Conservation (phyloP, 2,888 invertebrate genomes). For the Plebejus melissa region DNA sequence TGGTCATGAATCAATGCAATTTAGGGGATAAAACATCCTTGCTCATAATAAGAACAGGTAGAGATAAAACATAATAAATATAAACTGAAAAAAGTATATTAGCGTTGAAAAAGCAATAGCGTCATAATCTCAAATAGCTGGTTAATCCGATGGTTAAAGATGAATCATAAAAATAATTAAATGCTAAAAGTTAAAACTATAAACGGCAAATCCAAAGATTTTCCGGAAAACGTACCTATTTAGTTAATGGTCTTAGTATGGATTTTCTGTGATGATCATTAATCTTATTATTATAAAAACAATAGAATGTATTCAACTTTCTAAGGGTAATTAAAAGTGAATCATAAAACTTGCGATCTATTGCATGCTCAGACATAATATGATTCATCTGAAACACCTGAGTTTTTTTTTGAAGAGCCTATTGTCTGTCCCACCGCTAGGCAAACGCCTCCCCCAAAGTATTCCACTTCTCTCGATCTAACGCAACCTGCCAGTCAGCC, state of each 20-base stretch:
- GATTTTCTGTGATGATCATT: not conserved
- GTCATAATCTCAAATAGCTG: no score
- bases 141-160: not conserved
- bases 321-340: not conserved
- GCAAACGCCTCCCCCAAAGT: no score
- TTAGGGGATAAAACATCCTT: no score
- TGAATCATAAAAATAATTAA: not conserved
- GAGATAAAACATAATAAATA: no score
- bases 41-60: no score
- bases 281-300: not conserved
- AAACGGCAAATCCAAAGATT: not conserved
- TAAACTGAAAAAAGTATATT: no score
- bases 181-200: not conserved
- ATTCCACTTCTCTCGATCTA: no score
- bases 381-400: not conserved
- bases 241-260: not conserved
- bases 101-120: no score
- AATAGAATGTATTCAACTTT: not conserved
- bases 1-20: no score
- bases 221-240: not conserved
- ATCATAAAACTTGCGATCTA: no score
- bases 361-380: not conserved
- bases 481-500: no score
- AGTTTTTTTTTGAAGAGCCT: not conserved
- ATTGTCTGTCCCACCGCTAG: no score